phyloP scores from a whole-genome alignment of 2,888 invertebrate species.

The Ochlodes sylvanus region DNA sequence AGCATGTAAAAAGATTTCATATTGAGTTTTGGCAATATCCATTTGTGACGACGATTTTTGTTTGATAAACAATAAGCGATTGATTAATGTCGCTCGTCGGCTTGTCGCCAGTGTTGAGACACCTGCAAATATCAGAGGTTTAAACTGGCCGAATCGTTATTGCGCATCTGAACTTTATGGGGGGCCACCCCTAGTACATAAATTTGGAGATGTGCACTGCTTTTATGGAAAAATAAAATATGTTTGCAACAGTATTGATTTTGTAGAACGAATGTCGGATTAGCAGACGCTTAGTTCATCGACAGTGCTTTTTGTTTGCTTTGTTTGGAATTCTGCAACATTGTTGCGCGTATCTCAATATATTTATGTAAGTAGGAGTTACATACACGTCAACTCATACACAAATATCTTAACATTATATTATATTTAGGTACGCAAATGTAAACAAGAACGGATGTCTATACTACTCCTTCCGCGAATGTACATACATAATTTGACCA shows the following conservation, averaged over 20 bases:
- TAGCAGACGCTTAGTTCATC: constrained; percentile 48
- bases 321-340: constrained; percentile 16
- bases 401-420: too few species aligned
- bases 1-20: too few species aligned
- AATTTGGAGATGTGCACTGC: constrained; percentile 76
- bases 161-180: constrained; percentile 80
- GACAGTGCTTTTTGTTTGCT: constrained; percentile 6
- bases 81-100: neutral
- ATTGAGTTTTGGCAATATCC: too few species aligned
- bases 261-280: constrained; percentile 62
- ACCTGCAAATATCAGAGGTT: constrained; percentile 54
- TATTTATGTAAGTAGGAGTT: too few species aligned
- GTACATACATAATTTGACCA: too few species aligned
- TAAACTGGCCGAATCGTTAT: constrained; percentile 76
- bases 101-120: constrained; percentile 1
- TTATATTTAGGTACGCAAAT: too few species aligned
- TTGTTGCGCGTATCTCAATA: neutral
- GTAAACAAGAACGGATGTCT: too few species aligned
- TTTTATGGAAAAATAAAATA: constrained; percentile 73
- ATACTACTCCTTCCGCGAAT: too few species aligned
- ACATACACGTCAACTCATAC: too few species aligned
- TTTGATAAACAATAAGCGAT: too few species aligned
- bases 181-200: constrained; percentile 77
- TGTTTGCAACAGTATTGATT: constrained; percentile 76
- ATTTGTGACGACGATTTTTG: too few species aligned